Base-by-base conservation (phyloP, 2,113 vertebrate species). In the Bos javanicus region DNA sequence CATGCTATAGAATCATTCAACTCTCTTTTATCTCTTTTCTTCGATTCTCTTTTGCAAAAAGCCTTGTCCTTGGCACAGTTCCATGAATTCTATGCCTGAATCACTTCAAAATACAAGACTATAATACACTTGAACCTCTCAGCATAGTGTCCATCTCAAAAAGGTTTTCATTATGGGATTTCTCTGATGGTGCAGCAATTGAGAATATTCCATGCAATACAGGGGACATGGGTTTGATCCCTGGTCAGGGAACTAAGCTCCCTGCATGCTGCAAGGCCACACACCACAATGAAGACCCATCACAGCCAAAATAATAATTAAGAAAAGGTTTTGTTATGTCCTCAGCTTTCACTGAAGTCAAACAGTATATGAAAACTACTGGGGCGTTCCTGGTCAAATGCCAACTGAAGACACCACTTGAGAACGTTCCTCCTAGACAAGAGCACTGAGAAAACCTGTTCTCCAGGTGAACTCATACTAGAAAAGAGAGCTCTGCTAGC, bases 51-150 rank as follows among this genome's bases (percentile, higher is more conserved):
- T 25, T 25, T 25, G 71, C 7, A 2, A 78, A 94, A 62, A 80
- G 26, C 10, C 62, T 80, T 16, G 25, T 1, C 3, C 46, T 43
- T 10, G 46, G 10, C 23, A 11, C 0, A 0, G 33, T 5, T 60
- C 56, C 36, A 33, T 15, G 64, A 84, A 81, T 33, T 52, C 12
- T 4, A 52, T 1, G 0, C 25, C 19, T 26, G n/a, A 94, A 7
- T 88, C 84, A 39, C 71, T 1, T 39, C 71, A 74, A 25, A 71
- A 74, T 21, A 56, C 0, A 6, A 64, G 19, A 33, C 13, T 5
- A 15, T 7, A n/a, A 48, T 21, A 21, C 23, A 36, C 48, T 50
- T 11, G 56, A 43, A 16, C 19, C 19, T 19, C n/a, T 17, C 10
- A 7, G 30, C 28, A 2, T 14, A 3, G 9, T 1, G 74, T 46